Percentiles rank a stretch among this genome's conserved stretches.
These are phyloP conservation scores for Apodemus agrarius DNA, from an alignment of 2,797 vertebrate genomes.

Conservation along the genomic window DNA sequence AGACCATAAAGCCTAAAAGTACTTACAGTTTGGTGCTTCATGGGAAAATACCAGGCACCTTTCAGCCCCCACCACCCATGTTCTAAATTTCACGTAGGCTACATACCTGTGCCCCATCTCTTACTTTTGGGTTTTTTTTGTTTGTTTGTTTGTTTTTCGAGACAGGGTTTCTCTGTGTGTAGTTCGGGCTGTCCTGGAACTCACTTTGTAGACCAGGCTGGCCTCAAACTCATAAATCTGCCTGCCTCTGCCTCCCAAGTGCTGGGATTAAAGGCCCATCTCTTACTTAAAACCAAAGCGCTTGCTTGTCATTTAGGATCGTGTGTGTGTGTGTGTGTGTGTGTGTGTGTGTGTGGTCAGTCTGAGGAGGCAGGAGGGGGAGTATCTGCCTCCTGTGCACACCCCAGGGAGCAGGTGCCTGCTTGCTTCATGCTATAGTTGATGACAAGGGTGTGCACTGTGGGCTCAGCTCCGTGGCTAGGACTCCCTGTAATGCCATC, in stretches of 20 bases:
- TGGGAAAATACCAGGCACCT: neutral
- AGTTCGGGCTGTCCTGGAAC: no score
- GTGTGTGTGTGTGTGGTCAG: neutral
- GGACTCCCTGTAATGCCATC: neutral
- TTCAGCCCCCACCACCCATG: neutral
- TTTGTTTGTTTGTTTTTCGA: no score
- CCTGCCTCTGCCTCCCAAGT: no score
- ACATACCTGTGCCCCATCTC: neutral
- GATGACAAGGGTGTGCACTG: conserved; percentile 43
- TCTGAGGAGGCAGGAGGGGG: neutral
- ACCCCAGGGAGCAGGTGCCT: neutral
- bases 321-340: neutral
- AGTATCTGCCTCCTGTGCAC: neutral
- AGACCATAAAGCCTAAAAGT: neutral
- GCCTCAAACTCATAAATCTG: no score
- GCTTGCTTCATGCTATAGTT: neutral
- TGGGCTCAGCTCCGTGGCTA: neutral
- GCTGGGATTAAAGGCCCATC: no score
- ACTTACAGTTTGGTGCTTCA: neutral
- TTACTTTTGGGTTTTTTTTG: no score
- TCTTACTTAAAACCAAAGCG: conserved; percentile 2
- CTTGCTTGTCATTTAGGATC: conserved; percentile 37
- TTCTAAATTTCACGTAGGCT: neutral
- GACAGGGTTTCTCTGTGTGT: no score
- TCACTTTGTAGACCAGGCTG: no score